Base-by-base conservation (phyloP, 2,113 vertebrate genomes). In the Apistogramma diplotaenia region DNA sequence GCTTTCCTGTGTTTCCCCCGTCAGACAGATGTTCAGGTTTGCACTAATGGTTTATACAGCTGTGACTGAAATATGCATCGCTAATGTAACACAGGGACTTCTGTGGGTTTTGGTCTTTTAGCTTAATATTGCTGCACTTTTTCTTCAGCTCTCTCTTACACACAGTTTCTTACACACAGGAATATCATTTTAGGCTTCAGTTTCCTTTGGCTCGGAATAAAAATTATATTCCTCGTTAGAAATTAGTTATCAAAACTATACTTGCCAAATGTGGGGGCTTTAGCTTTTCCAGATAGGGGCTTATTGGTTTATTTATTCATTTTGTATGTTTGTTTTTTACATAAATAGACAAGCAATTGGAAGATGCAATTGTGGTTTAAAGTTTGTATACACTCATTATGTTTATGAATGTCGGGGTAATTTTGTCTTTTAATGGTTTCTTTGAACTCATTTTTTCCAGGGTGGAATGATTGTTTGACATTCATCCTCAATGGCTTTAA, bases 11-110 rank as follows among this genome's bases (percentile, higher is more conserved):
- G 62, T 27, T 18, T 21, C 65, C 76, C 78, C 67, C 19, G 19
- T 2, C 57, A 59, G 37, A 92, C 93, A 93, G 89, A 94, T 94
- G 92, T 86, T 76, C 46, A 82, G 80, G 89, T 84, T 60, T n/a
- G 37, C 74, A 7, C 49, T 70, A 85, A 90, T 88, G 78, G n/a
- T 18, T 91, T 82, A 80, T 18, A 78, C 93, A 92, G 90, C 87
- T 91, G 90, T 27, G 54, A 25, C 21, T 43, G 56, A 91, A 90
- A 86, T 83, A 89, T 87, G 91, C 89, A 84, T 88, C 1, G 16
- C 88, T 93, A 92, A 94, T 88, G 59, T 83, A 65, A 82, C 23
- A 61, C 92, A 90, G 87, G 5, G 76, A 58, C 72, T 58, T 12
- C 31, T 49, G 19, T 33, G 53, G 16, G 55, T 74, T 67, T 35